A percentile compares a stretch with the other conserved stretches of the same genome.
Evolutionary conservation across 2,888 invertebrate genomes (phyloP).

Genomic region (Acronicta aceris): DNA sequence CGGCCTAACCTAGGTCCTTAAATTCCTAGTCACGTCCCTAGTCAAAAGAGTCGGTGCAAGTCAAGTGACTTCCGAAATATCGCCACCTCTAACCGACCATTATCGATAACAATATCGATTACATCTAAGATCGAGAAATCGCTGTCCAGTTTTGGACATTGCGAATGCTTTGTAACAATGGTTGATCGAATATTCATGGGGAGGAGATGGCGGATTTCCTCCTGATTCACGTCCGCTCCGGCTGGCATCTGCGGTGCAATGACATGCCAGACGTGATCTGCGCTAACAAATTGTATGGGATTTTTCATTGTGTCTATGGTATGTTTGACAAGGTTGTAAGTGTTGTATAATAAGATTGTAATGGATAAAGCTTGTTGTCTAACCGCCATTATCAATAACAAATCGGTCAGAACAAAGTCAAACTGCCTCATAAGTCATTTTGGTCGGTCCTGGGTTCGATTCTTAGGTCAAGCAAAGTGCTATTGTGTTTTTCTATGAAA

Average conservation of each 20-base stretch:
- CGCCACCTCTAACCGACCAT: neutral
- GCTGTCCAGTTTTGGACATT: slow-evolving; percentile 46
- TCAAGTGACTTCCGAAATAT: slow-evolving; percentile 7
- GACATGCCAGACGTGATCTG: slow-evolving; percentile 57
- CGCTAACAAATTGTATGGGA: slow-evolving; percentile 30
- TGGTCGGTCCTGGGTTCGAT: too few species aligned
- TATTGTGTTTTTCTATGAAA: too few species aligned
- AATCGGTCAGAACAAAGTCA: too few species aligned
- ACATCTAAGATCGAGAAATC: slow-evolving; percentile 44
- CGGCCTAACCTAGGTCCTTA: too few species aligned
- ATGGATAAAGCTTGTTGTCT: too few species aligned
- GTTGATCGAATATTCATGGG: slow-evolving; percentile 76
- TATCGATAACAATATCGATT: slow-evolving; percentile 37
- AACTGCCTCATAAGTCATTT: too few species aligned
- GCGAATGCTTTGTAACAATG: slow-evolving; percentile 66
- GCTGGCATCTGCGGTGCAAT: slow-evolving; percentile 53
- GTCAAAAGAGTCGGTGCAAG: neutral
- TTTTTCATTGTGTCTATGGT: slow-evolving; percentile 16
- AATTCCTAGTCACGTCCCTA: neutral
- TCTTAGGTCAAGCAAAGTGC: too few species aligned
- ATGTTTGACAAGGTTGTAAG: neutral
- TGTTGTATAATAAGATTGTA: too few species aligned
- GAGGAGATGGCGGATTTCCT: slow-evolving; percentile 77
- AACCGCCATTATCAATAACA: too few species aligned
- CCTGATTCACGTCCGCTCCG: slow-evolving; percentile 61